Conservation (phyloP, 1,140 invertebrate species). For the Dendrolimus punctatus region DNA sequence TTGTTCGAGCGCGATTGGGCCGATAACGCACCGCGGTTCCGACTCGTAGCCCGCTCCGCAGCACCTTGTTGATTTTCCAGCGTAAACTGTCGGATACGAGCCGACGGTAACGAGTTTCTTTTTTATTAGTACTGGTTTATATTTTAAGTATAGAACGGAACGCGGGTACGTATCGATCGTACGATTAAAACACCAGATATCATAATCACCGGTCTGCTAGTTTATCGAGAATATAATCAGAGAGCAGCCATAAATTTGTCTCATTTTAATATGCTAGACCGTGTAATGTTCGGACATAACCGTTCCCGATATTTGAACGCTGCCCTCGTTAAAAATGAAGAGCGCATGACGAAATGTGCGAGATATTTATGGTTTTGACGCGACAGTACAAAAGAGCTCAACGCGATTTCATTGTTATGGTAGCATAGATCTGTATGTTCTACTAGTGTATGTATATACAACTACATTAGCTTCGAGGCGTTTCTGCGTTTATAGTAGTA, state of each 20-base stretch:
- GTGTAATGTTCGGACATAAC: constrained; percentile 52
- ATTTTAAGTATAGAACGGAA: constrained; percentile 41
- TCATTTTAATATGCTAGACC: constrained; percentile 66
- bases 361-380: constrained; percentile 12
- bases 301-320: constrained; percentile 41
- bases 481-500: no score
- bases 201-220: constrained; percentile 67
- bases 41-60: constrained; percentile 28
- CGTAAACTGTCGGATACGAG: constrained; percentile 55
- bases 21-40: constrained; percentile 59
- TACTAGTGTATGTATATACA: no score
- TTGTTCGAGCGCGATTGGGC: constrained; percentile 57
- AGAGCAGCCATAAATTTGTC: constrained; percentile 68
- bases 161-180: constrained; percentile 58
- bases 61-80: constrained; percentile 65
- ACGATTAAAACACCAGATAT: constrained; percentile 65
- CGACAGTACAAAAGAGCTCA: constrained; percentile 53
- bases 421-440: neutral
- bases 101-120: constrained; percentile 57
- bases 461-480: no score
- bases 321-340: constrained; percentile 36
- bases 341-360: constrained; percentile 18
- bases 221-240: constrained; percentile 68
- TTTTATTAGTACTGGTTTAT: constrained; percentile 66
- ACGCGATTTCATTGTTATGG: constrained; percentile 26